Percentiles rank a stretch among this genome's conserved stretches.
phyloP scores from a whole-genome alignment of 2,797 vertebrate genomes.

The Halcyon leucocephala region DNA sequence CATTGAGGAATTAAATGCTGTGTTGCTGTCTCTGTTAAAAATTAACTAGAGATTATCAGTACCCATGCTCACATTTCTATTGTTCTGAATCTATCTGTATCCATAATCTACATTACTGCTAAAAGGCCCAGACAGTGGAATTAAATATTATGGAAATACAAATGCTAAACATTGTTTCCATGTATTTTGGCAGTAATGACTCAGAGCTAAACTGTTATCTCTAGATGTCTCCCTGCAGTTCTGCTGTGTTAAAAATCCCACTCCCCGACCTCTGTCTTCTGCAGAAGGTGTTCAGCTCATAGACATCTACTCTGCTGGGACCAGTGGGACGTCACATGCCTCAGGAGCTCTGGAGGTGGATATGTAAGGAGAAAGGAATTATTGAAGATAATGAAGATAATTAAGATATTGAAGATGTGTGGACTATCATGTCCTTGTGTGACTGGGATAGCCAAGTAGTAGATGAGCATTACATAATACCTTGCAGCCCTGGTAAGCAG shows the following conservation, averaged over 20 bases:
- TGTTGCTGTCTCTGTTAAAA: background rate
- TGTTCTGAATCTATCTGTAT: constrained; percentile 10
- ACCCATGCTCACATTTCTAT: background rate
- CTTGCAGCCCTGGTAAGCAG: background rate
- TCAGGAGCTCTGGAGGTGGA: background rate
- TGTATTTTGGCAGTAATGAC: constrained; percentile 16
- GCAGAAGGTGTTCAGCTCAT: background rate
- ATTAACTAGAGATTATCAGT: background rate
- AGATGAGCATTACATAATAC: background rate
- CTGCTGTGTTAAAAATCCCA: background rate
- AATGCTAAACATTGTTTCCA: constrained; percentile 21
- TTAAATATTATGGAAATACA: constrained; percentile 5
- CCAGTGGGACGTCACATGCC: background rate
- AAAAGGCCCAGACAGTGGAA: constrained; percentile 28
- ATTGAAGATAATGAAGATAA: background rate
- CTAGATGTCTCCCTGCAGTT: background rate
- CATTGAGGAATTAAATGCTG: background rate
- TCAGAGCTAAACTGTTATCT: background rate
- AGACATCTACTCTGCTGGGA: accelerated
- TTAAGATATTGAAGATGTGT: background rate
- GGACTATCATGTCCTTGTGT: background rate
- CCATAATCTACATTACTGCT: constrained; percentile 3
- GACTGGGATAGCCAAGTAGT: background rate
- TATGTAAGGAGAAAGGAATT: background rate
- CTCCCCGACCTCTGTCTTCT: background rate